phyloP scores from a whole-genome alignment of 1,140 invertebrate genomes.

The Scaptomyza hsui region DNA sequence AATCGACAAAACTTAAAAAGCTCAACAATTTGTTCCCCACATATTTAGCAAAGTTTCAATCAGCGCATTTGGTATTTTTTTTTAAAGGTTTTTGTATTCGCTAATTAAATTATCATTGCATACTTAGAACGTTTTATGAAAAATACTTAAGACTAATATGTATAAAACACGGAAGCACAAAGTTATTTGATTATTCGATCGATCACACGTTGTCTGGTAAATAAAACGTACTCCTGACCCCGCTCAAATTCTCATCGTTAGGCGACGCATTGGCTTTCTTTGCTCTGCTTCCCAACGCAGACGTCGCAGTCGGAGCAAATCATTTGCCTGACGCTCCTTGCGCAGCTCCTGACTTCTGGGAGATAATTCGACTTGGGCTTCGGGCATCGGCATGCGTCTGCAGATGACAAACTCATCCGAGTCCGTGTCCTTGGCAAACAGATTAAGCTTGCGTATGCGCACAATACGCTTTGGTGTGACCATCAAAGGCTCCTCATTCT shows the following conservation, averaged over 20 bases:
- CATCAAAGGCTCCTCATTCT: slow-evolving; percentile 12
- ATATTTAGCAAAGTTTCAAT: slow-evolving; percentile 6
- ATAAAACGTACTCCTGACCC: background rate
- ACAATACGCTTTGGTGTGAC: slow-evolving; percentile 57
- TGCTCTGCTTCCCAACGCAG: slow-evolving; percentile 22
- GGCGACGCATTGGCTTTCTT: slow-evolving; percentile 28
- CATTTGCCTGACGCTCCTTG: slow-evolving; percentile 30
- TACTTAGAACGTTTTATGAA: slow-evolving; percentile 46
- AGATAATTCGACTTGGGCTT: slow-evolving; percentile 6
- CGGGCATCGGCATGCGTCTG: slow-evolving; percentile 31
- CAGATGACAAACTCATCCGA: slow-evolving; percentile 40
- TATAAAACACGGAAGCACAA: slow-evolving; percentile 61
- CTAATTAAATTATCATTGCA: slow-evolving; percentile 44
- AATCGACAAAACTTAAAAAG: background rate
- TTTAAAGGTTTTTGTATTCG: slow-evolving; percentile 30
- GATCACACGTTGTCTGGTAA: slow-evolving; percentile 13
- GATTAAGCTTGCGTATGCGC: slow-evolving; percentile 51
- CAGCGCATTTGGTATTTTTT: slow-evolving; percentile 1
- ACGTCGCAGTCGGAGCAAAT: slow-evolving; percentile 29
- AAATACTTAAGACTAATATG: slow-evolving; percentile 44
- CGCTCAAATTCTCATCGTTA: slow-evolving; percentile 46
- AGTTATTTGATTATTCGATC: slow-evolving; percentile 20
- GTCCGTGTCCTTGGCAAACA: slow-evolving; percentile 50
- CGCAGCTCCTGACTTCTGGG: slow-evolving; percentile 28
- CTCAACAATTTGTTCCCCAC: background rate